Evolutionary conservation across 1,140 invertebrate genomes (phyloP).

Genomic region (Sitophilus oryzae): DNA sequence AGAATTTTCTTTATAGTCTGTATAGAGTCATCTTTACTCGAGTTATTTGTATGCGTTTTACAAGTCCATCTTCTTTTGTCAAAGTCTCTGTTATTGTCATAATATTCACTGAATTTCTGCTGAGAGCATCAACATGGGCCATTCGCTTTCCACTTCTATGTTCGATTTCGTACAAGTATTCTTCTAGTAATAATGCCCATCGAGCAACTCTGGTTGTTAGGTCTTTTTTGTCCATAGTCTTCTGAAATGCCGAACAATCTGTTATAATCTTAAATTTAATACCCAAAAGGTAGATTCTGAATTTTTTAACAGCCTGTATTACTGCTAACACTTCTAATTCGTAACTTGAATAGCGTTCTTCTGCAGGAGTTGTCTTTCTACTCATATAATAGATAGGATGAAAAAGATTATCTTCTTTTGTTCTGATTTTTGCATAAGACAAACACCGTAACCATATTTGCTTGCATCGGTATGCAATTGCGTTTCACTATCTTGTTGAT

Average conservation of each 20-base stretch:
- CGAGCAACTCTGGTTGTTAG: no score
- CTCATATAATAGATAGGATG: constrained; percentile 46
- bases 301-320: no score
- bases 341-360: no score
- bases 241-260: no score
- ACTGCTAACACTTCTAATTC: no score
- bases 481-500: constrained; percentile 31
- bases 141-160: no score
- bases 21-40: constrained; percentile 28
- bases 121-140: constrained; percentile 46
- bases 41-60: constrained; percentile 14
- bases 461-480: no score
- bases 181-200: no score
- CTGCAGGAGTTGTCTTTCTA: constrained; percentile 25
- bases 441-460: constrained; percentile 34
- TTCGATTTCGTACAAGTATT: no score
- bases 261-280: no score
- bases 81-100: constrained; percentile 16
- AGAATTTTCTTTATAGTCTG: constrained; percentile 27
- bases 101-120: constrained; percentile 37
- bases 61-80: constrained; percentile 13
- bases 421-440: constrained; percentile 38
- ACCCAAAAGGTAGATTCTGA: no score
- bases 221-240: no score
- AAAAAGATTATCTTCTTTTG: constrained; percentile 38